Evolutionary conservation across 2,888 invertebrate genomes (phyloP), one percentile per base, ranked within the genome.

Genomic region (Ichneumoninae sp.): DNA sequence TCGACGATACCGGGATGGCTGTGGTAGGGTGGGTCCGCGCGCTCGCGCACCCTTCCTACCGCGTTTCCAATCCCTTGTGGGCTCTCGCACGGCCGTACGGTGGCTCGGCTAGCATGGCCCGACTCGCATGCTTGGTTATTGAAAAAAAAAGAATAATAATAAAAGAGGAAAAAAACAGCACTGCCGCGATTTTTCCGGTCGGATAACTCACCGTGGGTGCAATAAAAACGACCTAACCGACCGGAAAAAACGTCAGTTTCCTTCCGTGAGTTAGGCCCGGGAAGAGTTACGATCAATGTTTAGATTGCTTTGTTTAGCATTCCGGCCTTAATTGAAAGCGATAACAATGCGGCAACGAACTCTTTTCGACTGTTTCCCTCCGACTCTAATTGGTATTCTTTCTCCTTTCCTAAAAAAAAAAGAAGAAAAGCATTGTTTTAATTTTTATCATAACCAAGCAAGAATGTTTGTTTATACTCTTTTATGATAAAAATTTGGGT

Each of bases 161-260:
- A 33, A 72, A n/a, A 70, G 50, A 57, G 69, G 66, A 82, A 70
- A 30, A 65, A 72, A 80, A 33, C 78, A 52, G 36, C 50, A 62
- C 62, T 52, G 80, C 80, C 82, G 76, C 72, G 68, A 80, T 82
- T 86, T 82, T 86, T 82, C 86, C 78, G 70, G 50, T 50, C 84
- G 86, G 80, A 86, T 86, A 82, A 82, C 68, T 77, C 81, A 71
- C 80, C 74, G 71, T 77, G 80, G 69, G 80, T 77, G 84, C 82
- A 84, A 86, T 82, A 86, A 78, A 86, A 86, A 78, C 84, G 80
- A 71, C 76, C 80, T 81, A 81, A 78, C 81, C 77, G 71, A 68
- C 76, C 84, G 86, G 84, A 40, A 84, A 86, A 86, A 81, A 84
- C 82, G 80, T 78, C 85, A 68, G 84, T 80, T 82, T 85, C 85